phyloP scores from a whole-genome alignment of 2,113 vertebrate species.

The Cyanoliseus patagonus region DNA sequence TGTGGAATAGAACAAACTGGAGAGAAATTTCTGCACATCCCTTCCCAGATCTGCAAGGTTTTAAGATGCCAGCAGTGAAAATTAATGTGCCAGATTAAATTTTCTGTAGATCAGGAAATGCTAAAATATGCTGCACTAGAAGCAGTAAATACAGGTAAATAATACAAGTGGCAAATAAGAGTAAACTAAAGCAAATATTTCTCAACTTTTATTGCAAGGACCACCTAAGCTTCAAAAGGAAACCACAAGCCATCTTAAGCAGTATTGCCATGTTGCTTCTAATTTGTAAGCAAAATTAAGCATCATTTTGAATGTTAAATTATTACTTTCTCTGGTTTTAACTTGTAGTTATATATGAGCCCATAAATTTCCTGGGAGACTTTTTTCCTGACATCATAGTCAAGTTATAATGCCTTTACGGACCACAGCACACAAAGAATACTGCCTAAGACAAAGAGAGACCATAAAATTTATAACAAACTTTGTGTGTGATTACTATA shows the following conservation, averaged over 20 bases:
- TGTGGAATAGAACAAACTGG: neutral
- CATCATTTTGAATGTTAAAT: neutral
- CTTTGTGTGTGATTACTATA: neutral
- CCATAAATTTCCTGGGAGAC: neutral
- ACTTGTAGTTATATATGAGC: neutral
- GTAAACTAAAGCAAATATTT: neutral
- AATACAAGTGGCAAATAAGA: neutral
- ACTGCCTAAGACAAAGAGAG: neutral
- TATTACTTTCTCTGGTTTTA: neutral
- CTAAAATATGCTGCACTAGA: neutral
- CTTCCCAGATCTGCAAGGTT: neutral
- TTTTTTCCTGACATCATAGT: neutral
- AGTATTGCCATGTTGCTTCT: neutral
- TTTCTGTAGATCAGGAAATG: neutral
- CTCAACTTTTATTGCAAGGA: neutral
- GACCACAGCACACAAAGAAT: neutral
- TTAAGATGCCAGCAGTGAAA: neutral
- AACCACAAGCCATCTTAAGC: neutral
- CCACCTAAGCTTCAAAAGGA: neutral
- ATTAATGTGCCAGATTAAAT: neutral
- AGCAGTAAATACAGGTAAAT: neutral
- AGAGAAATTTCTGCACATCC: neutral
- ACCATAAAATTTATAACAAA: neutral
- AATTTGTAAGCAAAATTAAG: neutral
- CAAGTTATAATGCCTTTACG: neutral